A percentile compares a stretch with the other conserved stretches of the same genome.
phyloP scores from a whole-genome alignment of 2,113 vertebrate genomes.

The Turdus rufiventris region DNA sequence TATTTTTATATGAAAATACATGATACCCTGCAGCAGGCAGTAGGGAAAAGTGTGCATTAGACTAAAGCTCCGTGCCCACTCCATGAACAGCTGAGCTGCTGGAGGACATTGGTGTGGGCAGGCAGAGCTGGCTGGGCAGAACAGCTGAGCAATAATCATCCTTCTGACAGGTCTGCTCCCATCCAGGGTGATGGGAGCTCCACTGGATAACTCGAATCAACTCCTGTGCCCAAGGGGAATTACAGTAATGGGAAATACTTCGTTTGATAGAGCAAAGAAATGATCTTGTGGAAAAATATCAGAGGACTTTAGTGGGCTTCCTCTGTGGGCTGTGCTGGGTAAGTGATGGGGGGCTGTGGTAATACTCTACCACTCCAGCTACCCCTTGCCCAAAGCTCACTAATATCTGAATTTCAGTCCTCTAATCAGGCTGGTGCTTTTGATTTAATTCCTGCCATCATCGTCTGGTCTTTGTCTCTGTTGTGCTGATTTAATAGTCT shows the following conservation, averaged over 20 bases:
- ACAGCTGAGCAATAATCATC: accelerated
- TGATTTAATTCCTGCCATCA: neutral
- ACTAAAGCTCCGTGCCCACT: neutral
- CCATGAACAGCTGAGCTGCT: neutral
- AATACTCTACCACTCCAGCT: neutral
- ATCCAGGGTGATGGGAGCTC: neutral
- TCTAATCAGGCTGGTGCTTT: neutral
- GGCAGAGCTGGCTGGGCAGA: neutral
- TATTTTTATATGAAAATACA: neutral
- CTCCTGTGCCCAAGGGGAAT: neutral
- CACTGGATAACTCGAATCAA: neutral
- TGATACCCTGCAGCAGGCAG: neutral
- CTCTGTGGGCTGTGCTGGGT: neutral
- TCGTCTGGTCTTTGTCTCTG: neutral
- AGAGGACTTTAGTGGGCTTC: neutral
- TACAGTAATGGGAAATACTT: neutral
- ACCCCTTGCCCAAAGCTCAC: neutral
- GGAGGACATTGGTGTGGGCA: accelerated
- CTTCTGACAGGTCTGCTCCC: neutral
- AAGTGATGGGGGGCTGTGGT: neutral
- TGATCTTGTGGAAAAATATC: neutral
- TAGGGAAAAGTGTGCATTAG: neutral
- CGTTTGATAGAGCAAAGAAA: neutral
- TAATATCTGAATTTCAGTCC: neutral
- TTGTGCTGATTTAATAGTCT: neutral